Percentiles rank a stretch among this genome's conserved stretches.
Conservation (phyloP, 2,888 invertebrate genomes). For the Hylaea fasciaria region DNA sequence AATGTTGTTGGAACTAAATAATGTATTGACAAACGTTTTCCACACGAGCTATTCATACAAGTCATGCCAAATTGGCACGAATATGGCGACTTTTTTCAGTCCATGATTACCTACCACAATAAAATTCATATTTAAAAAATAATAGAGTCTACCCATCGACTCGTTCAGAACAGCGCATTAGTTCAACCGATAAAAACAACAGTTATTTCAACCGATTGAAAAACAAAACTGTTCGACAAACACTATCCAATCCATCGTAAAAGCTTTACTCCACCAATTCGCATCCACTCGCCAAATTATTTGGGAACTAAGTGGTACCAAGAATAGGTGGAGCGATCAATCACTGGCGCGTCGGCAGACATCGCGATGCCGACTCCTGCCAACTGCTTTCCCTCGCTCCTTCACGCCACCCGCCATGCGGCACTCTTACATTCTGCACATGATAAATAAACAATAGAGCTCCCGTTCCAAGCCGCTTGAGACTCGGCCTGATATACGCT, state of each 20-base stretch:
- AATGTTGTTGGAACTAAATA: not conserved
- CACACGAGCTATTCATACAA: not conserved
- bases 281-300: conserved; percentile 50
- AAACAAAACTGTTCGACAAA: conserved; percentile 19
- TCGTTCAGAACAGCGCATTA: not conserved
- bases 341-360: conserved; percentile 64
- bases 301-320: conserved; percentile 49
- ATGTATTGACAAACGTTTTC: not conserved
- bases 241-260: conserved; percentile 23
- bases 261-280: conserved; percentile 35
- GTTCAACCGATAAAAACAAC: not conserved
- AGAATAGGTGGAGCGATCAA: conserved; percentile 64
- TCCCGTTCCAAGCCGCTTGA: conserved; percentile 37
- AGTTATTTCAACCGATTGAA: conserved; percentile 5
- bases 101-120: not conserved
- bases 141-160: too few relatives aligned
- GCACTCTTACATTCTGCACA: conserved; percentile 45
- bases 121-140: not conserved
- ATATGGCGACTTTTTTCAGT: not conserved
- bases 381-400: conserved; percentile 60
- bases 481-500: conserved; percentile 35
- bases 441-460: conserved; percentile 43
- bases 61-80: not conserved
- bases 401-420: conserved; percentile 40
- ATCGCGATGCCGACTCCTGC: conserved; percentile 49